These are phyloP conservation scores for Taenaris catops DNA, from an alignment of 2,888 invertebrate species.

Conservation along the genomic window DNA sequence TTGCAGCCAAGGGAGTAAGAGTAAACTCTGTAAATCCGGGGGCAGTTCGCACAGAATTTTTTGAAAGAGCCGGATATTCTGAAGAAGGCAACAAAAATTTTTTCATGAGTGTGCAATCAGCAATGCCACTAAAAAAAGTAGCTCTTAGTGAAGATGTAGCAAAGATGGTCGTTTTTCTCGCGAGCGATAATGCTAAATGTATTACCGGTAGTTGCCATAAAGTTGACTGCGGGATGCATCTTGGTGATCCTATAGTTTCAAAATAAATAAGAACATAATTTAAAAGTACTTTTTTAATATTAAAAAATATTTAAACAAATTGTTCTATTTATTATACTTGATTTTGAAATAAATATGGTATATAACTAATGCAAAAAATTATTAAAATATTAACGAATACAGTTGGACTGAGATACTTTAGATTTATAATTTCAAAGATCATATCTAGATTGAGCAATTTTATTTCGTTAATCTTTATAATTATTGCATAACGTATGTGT, in stretches of 20 bases:
- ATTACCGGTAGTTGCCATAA: slow-evolving; percentile 48
- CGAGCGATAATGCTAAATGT: slow-evolving; percentile 49
- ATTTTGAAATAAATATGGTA: too few species aligned
- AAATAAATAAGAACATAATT: too few species aligned
- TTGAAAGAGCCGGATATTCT: slow-evolving; percentile 43
- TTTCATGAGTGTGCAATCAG: slow-evolving; percentile 35
- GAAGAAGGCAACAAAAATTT: slow-evolving; percentile 37
- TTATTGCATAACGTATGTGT: too few species aligned
- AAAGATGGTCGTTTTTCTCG: slow-evolving; percentile 47
- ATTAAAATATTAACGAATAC: too few species aligned
- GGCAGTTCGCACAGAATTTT: slow-evolving; percentile 49
- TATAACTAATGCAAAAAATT: too few species aligned
- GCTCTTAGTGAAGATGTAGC: slow-evolving; percentile 47
- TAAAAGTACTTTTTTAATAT: too few species aligned
- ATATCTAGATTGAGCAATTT: too few species aligned
- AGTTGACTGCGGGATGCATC: slow-evolving; percentile 50
- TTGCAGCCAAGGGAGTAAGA: slow-evolving; percentile 48
- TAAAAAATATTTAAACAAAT: too few species aligned
- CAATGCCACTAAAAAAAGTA: slow-evolving; percentile 42
- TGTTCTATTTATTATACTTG: too few species aligned
- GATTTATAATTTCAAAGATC: too few species aligned
- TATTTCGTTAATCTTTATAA: too few species aligned
- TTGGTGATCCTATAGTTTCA: slow-evolving; percentile 30
- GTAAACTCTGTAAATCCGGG: slow-evolving; percentile 61
- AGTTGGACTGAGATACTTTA: too few species aligned